Conservation (phyloP, 2,888 invertebrate genomes). For the Lycocerus yunnanus region DNA sequence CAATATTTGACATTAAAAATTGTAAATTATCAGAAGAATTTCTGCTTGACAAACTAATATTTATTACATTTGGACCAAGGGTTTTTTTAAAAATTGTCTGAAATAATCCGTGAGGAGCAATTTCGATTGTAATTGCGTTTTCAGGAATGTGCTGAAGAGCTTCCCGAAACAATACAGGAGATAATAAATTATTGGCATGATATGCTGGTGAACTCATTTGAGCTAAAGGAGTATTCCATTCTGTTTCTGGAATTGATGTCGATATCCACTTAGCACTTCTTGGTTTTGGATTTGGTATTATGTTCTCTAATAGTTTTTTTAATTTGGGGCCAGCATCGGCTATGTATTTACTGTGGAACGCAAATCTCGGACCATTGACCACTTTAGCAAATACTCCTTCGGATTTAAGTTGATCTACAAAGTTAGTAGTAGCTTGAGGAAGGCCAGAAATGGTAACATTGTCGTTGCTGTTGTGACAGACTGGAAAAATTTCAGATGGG, state of each 20-base stretch:
- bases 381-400: slow-evolving; percentile 83
- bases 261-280: slow-evolving; percentile 88
- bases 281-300: slow-evolving; percentile 79
- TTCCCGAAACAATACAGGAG: slow-evolving; percentile 92
- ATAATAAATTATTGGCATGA: slow-evolving; percentile 94
- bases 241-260: slow-evolving; percentile 85
- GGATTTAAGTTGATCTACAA: slow-evolving; percentile 71
- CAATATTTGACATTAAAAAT: slow-evolving; percentile 79
- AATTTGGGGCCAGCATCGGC: slow-evolving; percentile 83
- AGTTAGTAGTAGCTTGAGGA: slow-evolving; percentile 66
- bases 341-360: slow-evolving; percentile 95
- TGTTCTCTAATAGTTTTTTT: slow-evolving; percentile 74
- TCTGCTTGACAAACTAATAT: slow-evolving; percentile 85
- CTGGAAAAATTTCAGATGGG: slow-evolving; percentile 80
- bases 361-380: slow-evolving; percentile 86
- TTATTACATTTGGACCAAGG: slow-evolving; percentile 71
- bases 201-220: slow-evolving; percentile 88
- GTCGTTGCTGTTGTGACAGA: slow-evolving; percentile 94
- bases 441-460: slow-evolving; percentile 95
- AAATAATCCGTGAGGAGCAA: slow-evolving; percentile 93
- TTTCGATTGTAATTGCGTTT: slow-evolving; percentile 87
- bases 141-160: slow-evolving; percentile 83
- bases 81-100: slow-evolving; percentile 92
- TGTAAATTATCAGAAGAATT: slow-evolving; percentile 74
- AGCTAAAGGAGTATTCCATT: slow-evolving; percentile 80